Percentiles rank a stretch among this genome's conserved stretches.
Conservation (phyloP, 2,797 vertebrate genomes). For the Lophius americanus region DNA sequence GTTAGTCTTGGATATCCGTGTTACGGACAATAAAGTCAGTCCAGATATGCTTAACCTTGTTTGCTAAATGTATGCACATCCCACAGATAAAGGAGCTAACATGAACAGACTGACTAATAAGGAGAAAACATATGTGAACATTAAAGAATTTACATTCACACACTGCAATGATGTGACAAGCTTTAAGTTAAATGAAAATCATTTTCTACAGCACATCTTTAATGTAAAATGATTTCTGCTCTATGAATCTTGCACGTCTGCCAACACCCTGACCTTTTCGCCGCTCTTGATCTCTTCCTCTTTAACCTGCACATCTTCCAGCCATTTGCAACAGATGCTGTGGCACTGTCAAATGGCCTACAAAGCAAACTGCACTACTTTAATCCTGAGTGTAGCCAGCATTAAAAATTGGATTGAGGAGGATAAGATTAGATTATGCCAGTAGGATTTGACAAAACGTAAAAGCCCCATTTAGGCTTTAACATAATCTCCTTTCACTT, state of each 20-base stretch:
- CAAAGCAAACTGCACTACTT: constrained; percentile 88
- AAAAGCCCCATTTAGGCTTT: constrained; percentile 94
- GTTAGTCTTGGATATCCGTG: too few relatives aligned
- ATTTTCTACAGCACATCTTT: background rate
- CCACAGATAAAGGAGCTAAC: too few relatives aligned
- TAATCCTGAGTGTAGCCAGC: constrained; percentile 96
- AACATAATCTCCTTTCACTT: constrained; percentile 94
- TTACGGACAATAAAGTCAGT: too few relatives aligned
- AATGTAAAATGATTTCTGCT: background rate
- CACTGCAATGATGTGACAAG: background rate
- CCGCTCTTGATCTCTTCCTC: constrained; percentile 39
- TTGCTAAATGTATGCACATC: too few relatives aligned
- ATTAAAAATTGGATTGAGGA: constrained; percentile 99
- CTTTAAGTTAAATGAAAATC: background rate
- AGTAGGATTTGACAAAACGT: constrained; percentile 91
- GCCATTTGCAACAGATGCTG: constrained; percentile 84
- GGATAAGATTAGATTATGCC: constrained; percentile 98
- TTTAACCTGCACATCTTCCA: constrained; percentile 60
- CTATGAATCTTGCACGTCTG: background rate
- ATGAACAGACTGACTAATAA: background rate
- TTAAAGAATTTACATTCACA: background rate
- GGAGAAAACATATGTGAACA: background rate
- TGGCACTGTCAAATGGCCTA: constrained; percentile 87
- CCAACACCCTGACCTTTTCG: constrained; percentile 39
- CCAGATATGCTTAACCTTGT: too few relatives aligned